Base-by-base conservation (phyloP, 2,797 vertebrate species). In the Chrysocyon brachyurus region DNA sequence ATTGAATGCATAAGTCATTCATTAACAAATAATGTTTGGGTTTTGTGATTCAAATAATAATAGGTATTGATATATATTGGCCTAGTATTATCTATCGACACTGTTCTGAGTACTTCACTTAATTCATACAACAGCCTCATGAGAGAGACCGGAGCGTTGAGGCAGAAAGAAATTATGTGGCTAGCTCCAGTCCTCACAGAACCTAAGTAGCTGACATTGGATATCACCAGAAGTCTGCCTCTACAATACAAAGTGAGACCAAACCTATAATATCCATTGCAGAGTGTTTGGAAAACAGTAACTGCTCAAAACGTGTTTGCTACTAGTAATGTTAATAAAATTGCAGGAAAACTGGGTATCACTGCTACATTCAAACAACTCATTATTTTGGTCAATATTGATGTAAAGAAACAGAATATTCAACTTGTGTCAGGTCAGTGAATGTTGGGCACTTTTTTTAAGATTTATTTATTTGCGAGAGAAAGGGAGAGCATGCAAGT, bases 381-480 rank as follows among this genome's bases (percentile, higher is more conserved):
- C 36, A 68, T 36, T 46, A 40, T 86, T 85, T 82, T 93, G 33
- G 49, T 81, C n/a, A 59, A 16, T 63, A 15, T 54, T 36, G 90
- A 84, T 36, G 3, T 40, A 52, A 91, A 63, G 33, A 87, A 94
- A 91, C n/a, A 88, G 31, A 94, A 36, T 75, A 66, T 79, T 83
- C 54, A 83, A n/a, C 17, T 15, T 73, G 33, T 61, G 9, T 33
- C 24, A 77, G 31, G 21, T 26, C 33, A 46, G 14, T 56, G 6
- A 82, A 75, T 28, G 4, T 61, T 49, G 19, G 14, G 33, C 1
- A 1, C 22, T 28, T 28, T 68, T 33, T 21, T 11, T 0, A 68
- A 33, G 17, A 68, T 68, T 33, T 68, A 33, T 33, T 33, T 68
- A 33, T 33, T 11, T n/a, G 64, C n/a, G n/a, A 68, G 66, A 68